phyloP scores from a whole-genome alignment of 2,113 vertebrate genomes.

The Dasypus novemcinctus region DNA sequence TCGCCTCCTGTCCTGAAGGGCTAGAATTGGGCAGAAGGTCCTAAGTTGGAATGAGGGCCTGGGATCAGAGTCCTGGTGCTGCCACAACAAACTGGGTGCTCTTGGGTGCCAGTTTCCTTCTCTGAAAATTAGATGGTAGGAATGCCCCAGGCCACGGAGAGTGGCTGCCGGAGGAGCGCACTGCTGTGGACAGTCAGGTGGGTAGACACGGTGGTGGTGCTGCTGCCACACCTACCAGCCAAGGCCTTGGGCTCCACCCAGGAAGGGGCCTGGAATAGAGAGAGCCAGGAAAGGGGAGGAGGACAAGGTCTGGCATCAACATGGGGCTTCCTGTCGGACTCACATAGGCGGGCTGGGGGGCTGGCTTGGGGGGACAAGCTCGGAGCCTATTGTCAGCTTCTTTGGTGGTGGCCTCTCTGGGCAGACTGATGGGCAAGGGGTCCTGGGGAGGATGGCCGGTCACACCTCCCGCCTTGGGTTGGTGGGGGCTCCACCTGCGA shows the following conservation, averaged over 20 bases:
- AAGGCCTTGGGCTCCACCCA: not conserved
- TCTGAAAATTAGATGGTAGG: not conserved
- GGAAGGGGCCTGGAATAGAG: not conserved
- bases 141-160: not conserved
- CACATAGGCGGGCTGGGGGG: not conserved
- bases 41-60: not conserved
- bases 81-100: not conserved
- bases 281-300: conserved; percentile 15
- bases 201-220: not conserved
- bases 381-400: not conserved
- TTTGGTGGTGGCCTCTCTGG: not conserved
- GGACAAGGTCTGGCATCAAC: not conserved
- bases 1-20: not conserved
- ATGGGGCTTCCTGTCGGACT: conserved; percentile 14
- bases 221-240: not conserved
- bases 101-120: not conserved
- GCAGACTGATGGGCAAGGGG: not conserved
- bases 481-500: not conserved
- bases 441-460: not conserved
- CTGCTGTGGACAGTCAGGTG: not conserved
- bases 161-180: not conserved
- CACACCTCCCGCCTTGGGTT: not conserved
- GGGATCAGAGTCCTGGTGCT: not conserved
- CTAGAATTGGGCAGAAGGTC: not conserved
- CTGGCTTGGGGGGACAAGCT: not conserved